phyloP scores from a whole-genome alignment of 2,888 invertebrate genomes.

The Sicus ferrugineus region DNA sequence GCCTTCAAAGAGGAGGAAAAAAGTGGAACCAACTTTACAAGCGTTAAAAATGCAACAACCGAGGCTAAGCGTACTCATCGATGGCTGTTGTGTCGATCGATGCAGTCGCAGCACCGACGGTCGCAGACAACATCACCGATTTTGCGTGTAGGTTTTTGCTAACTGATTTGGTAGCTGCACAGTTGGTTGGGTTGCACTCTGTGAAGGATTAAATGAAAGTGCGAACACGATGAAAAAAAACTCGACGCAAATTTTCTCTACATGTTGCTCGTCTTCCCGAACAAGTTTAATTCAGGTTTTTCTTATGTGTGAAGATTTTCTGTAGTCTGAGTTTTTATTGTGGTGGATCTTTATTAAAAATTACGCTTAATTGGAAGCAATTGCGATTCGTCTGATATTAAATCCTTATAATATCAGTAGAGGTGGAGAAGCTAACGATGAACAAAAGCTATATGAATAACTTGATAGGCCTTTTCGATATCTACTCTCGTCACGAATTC shows the following conservation, averaged over 20 bases:
- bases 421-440: too few relatives aligned
- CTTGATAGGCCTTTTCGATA: too few relatives aligned
- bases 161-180: neutral
- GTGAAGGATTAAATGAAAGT: conserved; percentile 39
- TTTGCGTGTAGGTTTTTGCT: conserved; percentile 13
- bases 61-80: neutral
- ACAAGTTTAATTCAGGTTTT: conserved; percentile 22
- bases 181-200: neutral
- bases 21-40: neutral
- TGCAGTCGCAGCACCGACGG: neutral
- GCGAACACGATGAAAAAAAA: conserved; percentile 38
- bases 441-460: too few relatives aligned
- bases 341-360: too few relatives aligned
- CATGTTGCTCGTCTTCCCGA: neutral
- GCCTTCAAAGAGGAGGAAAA: neutral
- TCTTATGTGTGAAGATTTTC: neutral
- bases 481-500: too few relatives aligned
- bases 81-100: neutral
- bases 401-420: too few relatives aligned
- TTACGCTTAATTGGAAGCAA: too few relatives aligned
- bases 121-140: conserved; percentile 1
- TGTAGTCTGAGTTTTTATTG: conserved; percentile 4
- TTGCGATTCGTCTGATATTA: too few relatives aligned
- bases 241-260: neutral
- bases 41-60: conserved; percentile 5